phyloP scores from a whole-genome alignment of 2,888 invertebrate genomes.

The Alloplasta piceator region DNA sequence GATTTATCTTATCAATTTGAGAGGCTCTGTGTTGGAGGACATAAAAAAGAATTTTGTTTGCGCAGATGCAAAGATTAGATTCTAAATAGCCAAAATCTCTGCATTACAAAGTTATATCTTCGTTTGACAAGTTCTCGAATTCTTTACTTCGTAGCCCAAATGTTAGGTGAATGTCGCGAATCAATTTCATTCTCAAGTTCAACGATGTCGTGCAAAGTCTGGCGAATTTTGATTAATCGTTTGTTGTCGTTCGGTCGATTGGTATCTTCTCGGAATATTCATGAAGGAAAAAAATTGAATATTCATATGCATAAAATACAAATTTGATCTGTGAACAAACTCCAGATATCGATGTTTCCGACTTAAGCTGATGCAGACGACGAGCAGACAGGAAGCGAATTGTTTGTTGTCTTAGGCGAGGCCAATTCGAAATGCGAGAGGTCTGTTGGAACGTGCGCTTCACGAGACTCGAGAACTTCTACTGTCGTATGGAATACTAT shows the following conservation, averaged over 20 bases:
- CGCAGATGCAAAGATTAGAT: conserved; percentile 12
- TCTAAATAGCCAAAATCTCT: conserved; percentile 21
- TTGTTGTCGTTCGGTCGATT: neutral
- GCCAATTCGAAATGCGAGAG: conserved; percentile 71
- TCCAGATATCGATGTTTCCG: conserved; percentile 19
- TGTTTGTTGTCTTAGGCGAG: conserved; percentile 80
- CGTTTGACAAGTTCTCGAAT: conserved; percentile 3
- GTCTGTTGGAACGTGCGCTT: conserved; percentile 70
- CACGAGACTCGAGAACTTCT: conserved; percentile 67
- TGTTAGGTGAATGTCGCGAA: too few relatives aligned
- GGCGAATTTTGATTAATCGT: neutral
- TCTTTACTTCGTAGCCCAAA: neutral
- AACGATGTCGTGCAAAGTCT: neutral
- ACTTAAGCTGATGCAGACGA: conserved; percentile 36
- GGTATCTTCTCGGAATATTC: neutral
- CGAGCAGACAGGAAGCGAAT: conserved; percentile 72
- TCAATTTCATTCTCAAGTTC: neutral
- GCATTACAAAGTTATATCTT: conserved; percentile 8
- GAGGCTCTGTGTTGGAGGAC: neutral
- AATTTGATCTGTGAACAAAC: conserved; percentile 7
- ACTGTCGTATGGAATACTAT: conserved; percentile 57
- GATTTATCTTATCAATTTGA: conserved; percentile 37
- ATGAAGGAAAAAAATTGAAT: conserved; percentile 16
- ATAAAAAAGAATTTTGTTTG: conserved; percentile 8
- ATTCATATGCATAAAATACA: neutral